Evolutionary conservation across 2,113 vertebrate genomes (phyloP).

Genomic region (Pluvianellus socialis): DNA sequence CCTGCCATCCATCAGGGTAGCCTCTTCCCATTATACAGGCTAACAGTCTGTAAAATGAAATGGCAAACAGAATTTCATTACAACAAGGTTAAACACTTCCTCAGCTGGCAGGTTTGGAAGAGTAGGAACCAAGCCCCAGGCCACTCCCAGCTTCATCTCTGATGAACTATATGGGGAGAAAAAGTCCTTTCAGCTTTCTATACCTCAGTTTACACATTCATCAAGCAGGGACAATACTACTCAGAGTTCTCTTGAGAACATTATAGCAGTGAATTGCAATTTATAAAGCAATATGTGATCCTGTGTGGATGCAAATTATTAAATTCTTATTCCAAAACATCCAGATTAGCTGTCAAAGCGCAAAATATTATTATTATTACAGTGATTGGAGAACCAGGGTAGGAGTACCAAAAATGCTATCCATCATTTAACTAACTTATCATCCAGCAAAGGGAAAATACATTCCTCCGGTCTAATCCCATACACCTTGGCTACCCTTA

Average conservation of each 20-base stretch:
- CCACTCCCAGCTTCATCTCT: background rate
- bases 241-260: background rate
- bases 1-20: background rate
- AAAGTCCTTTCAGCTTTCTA: background rate
- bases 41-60: conserved; percentile 46
- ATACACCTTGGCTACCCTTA: background rate
- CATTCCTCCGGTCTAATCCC: background rate
- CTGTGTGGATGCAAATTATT: background rate
- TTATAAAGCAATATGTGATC: background rate
- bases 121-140: background rate
- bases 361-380: background rate
- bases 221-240: background rate
- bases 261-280: background rate
- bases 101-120: background rate
- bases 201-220: background rate
- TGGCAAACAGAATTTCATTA: conserved; percentile 23
- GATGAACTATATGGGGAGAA: background rate
- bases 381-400: background rate
- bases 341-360: background rate
- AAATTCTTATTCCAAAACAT: background rate
- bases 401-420: background rate
- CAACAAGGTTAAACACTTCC: conserved; percentile 6
- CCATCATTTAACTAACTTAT: background rate
- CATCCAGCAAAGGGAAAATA: background rate
- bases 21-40: conserved; percentile 31